phyloP scores from a whole-genome alignment of 2,797 vertebrate genomes.

The Ctenopoma kingsleyae region DNA sequence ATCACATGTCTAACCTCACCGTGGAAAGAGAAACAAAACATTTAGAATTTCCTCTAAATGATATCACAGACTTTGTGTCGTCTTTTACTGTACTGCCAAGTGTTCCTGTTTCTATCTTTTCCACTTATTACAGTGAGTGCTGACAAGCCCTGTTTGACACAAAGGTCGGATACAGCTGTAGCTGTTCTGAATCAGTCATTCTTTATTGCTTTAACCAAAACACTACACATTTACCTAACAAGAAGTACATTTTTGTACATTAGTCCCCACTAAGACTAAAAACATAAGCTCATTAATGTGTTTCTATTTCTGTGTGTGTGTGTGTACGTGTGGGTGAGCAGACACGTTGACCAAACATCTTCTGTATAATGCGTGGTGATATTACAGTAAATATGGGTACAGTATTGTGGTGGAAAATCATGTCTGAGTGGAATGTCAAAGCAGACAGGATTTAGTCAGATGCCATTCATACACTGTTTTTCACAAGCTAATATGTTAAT shows the following conservation, averaged over 20 bases:
- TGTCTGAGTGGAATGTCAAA: not conserved
- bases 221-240: not conserved
- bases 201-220: not conserved
- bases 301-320: not conserved
- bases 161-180: not conserved
- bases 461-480: not conserved
- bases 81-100: not conserved
- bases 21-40: slow-evolving; percentile 16
- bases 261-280: not conserved
- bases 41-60: slow-evolving; percentile 23
- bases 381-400: slow-evolving; percentile 1
- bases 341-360: slow-evolving; percentile 25
- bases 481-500: not conserved
- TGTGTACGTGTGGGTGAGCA: slow-evolving; percentile 9
- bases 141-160: slow-evolving; percentile 2
- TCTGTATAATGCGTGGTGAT: slow-evolving; percentile 4
- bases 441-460: not conserved
- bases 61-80: not conserved
- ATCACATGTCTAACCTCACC: slow-evolving; percentile 10
- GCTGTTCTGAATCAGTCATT: not conserved
- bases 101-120: slow-evolving; percentile 10
- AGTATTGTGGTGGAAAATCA: not conserved
- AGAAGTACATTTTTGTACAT: not conserved
- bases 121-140: not conserved
- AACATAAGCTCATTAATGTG: slow-evolving; percentile 4